Percentiles rank a stretch among this genome's conserved stretches.
Conservation (phyloP, 2,888 invertebrate species). For the Machimus rusticus region DNA sequence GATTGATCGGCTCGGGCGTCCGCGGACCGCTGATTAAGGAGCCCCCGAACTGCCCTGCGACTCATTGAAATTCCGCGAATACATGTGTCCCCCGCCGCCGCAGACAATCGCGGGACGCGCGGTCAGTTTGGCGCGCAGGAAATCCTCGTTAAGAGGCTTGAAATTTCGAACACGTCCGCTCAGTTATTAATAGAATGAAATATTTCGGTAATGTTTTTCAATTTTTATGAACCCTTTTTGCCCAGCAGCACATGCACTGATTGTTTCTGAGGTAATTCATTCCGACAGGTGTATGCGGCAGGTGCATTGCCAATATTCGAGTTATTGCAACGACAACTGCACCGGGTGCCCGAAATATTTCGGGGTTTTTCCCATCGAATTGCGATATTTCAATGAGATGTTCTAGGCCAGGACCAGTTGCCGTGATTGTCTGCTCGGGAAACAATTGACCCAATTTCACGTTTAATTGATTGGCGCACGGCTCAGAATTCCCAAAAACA, state of each 20-base stretch:
- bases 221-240: constrained; percentile 12
- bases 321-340: background rate
- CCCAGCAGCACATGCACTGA: background rate
- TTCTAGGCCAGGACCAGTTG: background rate
- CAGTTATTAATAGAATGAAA: constrained; percentile 21
- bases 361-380: background rate
- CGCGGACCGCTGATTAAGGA: background rate
- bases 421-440: background rate
- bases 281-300: background rate
- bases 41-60: background rate
- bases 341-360: background rate
- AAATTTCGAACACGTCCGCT: constrained; percentile 9
- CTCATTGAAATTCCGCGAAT: constrained; percentile 29
- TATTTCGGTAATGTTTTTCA: constrained; percentile 4
- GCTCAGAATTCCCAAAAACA: background rate
- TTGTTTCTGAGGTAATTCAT: constrained; percentile 1
- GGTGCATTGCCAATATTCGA: background rate
- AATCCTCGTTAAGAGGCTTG: background rate
- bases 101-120: background rate
- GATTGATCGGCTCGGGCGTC: constrained; percentile 45
- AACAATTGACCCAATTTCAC: background rate
- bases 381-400: background rate
- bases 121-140: background rate
- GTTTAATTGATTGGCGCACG: background rate
- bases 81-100: background rate